Base-by-base conservation (phyloP, 2,797 vertebrate species). In the Neopelma chrysocephalum region DNA sequence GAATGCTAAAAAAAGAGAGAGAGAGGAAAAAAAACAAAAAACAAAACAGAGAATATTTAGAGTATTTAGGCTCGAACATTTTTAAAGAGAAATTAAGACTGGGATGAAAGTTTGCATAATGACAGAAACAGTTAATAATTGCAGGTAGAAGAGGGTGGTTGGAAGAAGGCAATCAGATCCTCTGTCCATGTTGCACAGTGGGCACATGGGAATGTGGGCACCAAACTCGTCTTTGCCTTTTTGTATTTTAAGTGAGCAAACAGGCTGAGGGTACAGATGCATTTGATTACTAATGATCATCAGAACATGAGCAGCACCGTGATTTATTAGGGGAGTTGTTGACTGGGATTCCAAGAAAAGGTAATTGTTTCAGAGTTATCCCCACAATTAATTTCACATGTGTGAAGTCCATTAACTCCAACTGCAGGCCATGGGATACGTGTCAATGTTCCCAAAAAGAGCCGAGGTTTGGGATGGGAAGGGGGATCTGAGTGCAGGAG, bases 301-400 rank as follows among this genome's bases (percentile, higher is more conserved):
- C 61, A 71, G 20, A 85, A 26, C 22, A 3, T 0, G 6, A 82
- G 56, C 87, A 86, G 32, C 50, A 11, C 56, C 2, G 0, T 81
- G 79, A 95, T 88, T 96, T 96, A 94, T 93, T 91, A 29, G 57
- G 45, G 11, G 8, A 53, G 40, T 10, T 78, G 82, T 36, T 93
- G 61, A 68, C 53, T 40, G 50, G 34, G 42, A 65, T 96, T 95
- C 93, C 82, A 91, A 78, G 94, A 93, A 93, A 94, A 96, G 90
- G 82, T 88, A 90, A 57, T 94, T 83, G 38, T 75, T 93, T 77
- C 79, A 81, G 93, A 91, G 75, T 75, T 86, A 81, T 38, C 57
- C 61, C 45, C 85, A 82, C 85, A 72, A 94, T 92, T 96, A 95
- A 92, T 95, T 78, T 96, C 76, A 78, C 61, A 71, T 91, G 93